Base-by-base conservation (phyloP, 2,797 vertebrate species). In the Lepilemur septentrionalis region DNA sequence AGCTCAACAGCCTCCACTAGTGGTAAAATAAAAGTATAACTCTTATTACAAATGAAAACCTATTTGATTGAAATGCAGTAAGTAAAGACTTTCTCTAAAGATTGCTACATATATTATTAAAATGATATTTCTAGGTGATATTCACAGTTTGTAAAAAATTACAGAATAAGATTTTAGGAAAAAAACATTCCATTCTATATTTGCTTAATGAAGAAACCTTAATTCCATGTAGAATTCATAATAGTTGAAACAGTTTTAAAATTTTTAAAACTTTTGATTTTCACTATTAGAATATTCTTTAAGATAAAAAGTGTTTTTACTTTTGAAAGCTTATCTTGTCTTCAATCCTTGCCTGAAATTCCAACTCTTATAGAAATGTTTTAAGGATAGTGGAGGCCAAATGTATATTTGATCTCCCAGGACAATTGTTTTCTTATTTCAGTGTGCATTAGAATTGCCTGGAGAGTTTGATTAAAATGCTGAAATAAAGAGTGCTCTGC, bases 1-100 rank as follows among this genome's bases (percentile, higher is more conserved):
- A 97, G 97, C 92, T 91, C 97, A 97, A 98, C 96, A 97, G 97
- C 97, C 96, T 83, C 96, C 97, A 95, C 97, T 97, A 97, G 97
- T 98, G 97, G 97, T 9, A 3, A 9, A 95, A 96, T 75, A 8
- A 12, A 63, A 75, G 81, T 82, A 97, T 82, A 93, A 89, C 92
- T 78, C n/a, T 80, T 55, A 82, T 87, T 73, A 70, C n/a, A n/a
- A 70, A 79, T 65, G 59, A 89, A 96, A 91, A 83, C 0, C 28
- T 73, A 2, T 18, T 86, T 63, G 50, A 55, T 52, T 69, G 48
- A 92, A 93, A 93, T 73, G 6, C 28, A 46, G 43, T 32, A 48
- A 43, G 38, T 32, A 72, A 59, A 85, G 63, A 89, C 69, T 91
- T 92, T 79, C 41, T 94, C 48, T n/a, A 55, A 95, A 93, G 41